Evolutionary conservation across 2,888 invertebrate genomes (phyloP), one percentile per base, ranked within the genome.

Genomic region (Eilema caniola): DNA sequence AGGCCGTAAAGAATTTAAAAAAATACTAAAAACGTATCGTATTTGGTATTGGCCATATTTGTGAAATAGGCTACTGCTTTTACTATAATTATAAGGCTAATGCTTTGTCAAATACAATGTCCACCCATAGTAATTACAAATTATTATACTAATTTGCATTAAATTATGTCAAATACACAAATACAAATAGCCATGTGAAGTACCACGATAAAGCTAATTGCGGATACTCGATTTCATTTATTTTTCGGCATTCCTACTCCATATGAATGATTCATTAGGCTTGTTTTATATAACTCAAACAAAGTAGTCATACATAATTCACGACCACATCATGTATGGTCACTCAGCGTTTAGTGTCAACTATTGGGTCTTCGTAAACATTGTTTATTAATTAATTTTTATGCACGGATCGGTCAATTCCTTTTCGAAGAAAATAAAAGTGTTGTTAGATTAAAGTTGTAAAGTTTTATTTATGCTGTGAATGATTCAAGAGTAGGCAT

Each of bases 291-390:
- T 24, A 74, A 23, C 56, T 25, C 61, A 14, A 41, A 47, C 33
- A 69, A 66, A 37, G 23, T 57, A 62, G 25, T 65, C 37, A 70
- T 79, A 70, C 69, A 72, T 79, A 69, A 80, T 79, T 77, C 71
- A 69, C 23, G 24, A 16, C 31, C 33, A 24, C 47, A 33, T n/a
- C n/a, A 31, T 37, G 61, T 67, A 33, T 37, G 28, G 62, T 47
- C 60, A 70, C 67, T 79, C 74, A 63, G 56, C 28, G 69, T 23
- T 47, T 59, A 74, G 33, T 74, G 8, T n/a, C 25, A 77, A 70
- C 69, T 61, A 68, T 53, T 47, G 71, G 62, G 53, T 64, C 76
- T 74, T 66, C 56, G 23, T 33, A 70, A 59, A 66, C 63, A 76
- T 53, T 53, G 53, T 53, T 53, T 53, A n/a, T 53, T 53, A 53